Percentiles rank a stretch among this genome's conserved stretches.
These are phyloP conservation scores for Catharus minimus DNA, from an alignment of 2,113 vertebrate species.

Conservation along the genomic window DNA sequence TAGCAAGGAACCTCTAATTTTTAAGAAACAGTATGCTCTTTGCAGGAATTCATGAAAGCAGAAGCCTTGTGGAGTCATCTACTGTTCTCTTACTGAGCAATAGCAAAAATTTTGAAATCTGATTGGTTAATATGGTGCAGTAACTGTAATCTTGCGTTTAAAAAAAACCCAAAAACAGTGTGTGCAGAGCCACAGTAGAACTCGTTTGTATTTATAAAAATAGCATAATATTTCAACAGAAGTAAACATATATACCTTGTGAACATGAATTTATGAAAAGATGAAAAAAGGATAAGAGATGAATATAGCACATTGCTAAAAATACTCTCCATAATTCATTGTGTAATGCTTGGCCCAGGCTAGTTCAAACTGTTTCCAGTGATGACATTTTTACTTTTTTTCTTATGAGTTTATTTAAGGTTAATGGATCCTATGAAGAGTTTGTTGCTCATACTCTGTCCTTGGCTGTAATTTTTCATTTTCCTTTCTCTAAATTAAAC, in stretches of 20 bases:
- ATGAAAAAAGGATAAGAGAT: background rate
- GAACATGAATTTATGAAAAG: background rate
- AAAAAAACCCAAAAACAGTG: accelerated
- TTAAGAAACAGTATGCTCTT: background rate
- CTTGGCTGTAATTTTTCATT: background rate
- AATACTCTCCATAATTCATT: background rate
- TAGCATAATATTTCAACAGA: background rate
- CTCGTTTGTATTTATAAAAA: background rate
- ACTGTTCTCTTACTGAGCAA: background rate
- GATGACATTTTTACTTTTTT: background rate
- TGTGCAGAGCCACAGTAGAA: background rate
- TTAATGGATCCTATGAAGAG: background rate
- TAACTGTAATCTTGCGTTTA: background rate
- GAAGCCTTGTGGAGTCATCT: background rate
- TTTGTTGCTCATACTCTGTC: background rate
- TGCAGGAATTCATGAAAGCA: background rate
- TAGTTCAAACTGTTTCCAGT: background rate
- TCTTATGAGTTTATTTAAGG: background rate
- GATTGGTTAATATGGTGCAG: background rate
- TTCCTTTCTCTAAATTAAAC: background rate
- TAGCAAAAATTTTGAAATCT: background rate
- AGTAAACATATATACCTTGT: background rate
- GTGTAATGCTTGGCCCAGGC: background rate
- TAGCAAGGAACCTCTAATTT: background rate
- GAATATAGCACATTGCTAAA: background rate